A percentile compares a stretch with the other conserved stretches of the same genome.
These are phyloP conservation scores for Actinia equina DNA, from an alignment of 64 coral and sea anemone genomes.

Conservation along the genomic window DNA sequence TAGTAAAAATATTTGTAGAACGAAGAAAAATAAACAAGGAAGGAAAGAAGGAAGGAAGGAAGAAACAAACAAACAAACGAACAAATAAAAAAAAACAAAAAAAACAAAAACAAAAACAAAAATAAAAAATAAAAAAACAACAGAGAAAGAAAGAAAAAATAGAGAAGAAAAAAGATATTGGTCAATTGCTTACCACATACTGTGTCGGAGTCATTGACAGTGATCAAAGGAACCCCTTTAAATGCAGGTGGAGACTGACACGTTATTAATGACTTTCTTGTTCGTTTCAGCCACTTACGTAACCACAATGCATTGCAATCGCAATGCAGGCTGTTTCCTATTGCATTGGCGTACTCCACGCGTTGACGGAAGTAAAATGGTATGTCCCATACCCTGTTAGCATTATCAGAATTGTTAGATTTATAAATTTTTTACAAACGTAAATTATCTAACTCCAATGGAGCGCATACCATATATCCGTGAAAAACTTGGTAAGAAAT, in stretches of 20 bases:
- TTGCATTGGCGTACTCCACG: constrained; percentile 18
- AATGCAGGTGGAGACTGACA: constrained; percentile 49
- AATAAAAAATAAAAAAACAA: neutral
- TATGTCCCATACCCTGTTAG: constrained; percentile 65
- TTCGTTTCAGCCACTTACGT: constrained; percentile 46
- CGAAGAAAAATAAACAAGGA: too few species aligned
- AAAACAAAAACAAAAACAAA: neutral
- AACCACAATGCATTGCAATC: constrained; percentile 87
- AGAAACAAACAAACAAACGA: neutral
- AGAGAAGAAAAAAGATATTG: neutral
- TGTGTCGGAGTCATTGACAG: constrained; percentile 34
- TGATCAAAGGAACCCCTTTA: constrained; percentile 9
- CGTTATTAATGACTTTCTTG: constrained; percentile 31
- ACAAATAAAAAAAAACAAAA: neutral
- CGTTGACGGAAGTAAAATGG: constrained; percentile 55
- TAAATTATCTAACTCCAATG: too few species aligned
- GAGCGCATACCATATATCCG: too few species aligned
- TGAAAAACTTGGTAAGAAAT: too few species aligned
- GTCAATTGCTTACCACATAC: constrained; percentile 50
- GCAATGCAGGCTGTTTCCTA: constrained; percentile 66
- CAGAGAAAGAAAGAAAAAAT: neutral
- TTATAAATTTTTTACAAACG: too few species aligned
- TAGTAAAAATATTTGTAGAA: too few species aligned
- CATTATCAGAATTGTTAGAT: neutral
- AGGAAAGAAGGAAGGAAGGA: neutral